Evolutionary conservation across 2,797 vertebrate species (phyloP).

Genomic region (Oceanodroma leucorhoa): DNA sequence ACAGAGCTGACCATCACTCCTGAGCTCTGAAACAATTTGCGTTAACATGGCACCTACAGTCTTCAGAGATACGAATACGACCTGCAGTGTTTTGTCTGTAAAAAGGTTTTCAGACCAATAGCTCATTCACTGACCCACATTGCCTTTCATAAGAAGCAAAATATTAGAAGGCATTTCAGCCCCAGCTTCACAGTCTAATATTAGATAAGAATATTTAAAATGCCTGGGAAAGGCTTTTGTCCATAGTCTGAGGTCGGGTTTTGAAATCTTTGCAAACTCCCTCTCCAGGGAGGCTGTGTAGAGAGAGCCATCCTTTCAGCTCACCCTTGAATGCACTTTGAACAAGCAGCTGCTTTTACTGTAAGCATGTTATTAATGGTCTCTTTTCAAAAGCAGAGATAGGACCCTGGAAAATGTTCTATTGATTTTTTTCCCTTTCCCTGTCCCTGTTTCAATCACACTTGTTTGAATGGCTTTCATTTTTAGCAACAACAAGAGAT

Average conservation of each 20-base stretch:
- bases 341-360: constrained; percentile 75
- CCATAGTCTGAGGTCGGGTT: constrained; percentile 23
- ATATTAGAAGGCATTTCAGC: neutral
- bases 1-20: fast-evolving
- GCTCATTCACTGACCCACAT: neutral
- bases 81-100: neutral
- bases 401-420: constrained; percentile 73
- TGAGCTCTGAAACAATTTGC: neutral
- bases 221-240: constrained; percentile 18
- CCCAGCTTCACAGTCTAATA: neutral
- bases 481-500: constrained; percentile 77
- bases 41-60: neutral
- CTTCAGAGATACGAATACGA: fast-evolving
- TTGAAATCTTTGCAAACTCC: constrained; percentile 68
- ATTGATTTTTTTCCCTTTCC: constrained; percentile 75
- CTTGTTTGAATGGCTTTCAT: constrained; percentile 78
- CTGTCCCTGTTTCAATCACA: constrained; percentile 75
- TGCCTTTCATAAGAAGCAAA: neutral
- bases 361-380: constrained; percentile 78
- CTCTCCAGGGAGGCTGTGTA: constrained; percentile 48
- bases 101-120: neutral
- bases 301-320: constrained; percentile 67
- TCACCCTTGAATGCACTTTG: constrained; percentile 78
- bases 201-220: constrained; percentile 45
- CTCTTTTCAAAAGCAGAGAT: constrained; percentile 78